Percentiles rank a stretch among this genome's conserved stretches.
Conservation (phyloP, 1,140 invertebrate species). For the Sinella curviseta region DNA sequence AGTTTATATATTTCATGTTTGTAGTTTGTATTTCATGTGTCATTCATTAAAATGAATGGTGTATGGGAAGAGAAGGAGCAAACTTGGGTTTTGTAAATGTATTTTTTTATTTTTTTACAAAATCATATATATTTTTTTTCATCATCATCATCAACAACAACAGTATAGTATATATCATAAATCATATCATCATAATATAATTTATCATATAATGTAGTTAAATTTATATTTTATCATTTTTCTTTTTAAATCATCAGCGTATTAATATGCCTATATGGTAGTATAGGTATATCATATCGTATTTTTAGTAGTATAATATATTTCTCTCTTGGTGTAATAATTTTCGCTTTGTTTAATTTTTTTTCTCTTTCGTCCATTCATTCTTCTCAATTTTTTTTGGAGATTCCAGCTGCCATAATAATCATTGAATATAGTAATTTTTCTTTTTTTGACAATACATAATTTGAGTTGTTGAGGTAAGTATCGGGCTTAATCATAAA, state of each 20-base stretch:
- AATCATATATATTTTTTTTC: background rate
- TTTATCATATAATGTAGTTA: too few species aligned
- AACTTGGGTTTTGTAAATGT: background rate
- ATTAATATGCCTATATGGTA: background rate
- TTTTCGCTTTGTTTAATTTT: slow-evolving; percentile 3
- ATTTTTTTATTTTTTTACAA: background rate
- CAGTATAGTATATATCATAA: background rate
- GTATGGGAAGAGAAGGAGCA: too few species aligned
- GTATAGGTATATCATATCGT: background rate
- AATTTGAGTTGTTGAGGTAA: slow-evolving; percentile 6
- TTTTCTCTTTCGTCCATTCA: background rate
- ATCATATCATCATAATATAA: too few species aligned
- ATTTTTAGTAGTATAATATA: background rate
- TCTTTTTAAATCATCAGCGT: background rate
- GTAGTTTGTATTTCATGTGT: too few species aligned
- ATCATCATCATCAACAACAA: background rate
- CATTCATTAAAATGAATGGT: too few species aligned
- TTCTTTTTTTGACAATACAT: background rate
- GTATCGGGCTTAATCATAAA: background rate
- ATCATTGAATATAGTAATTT: background rate
- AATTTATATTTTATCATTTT: background rate
- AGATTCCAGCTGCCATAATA: slow-evolving; percentile 24
- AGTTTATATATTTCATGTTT: too few species aligned
- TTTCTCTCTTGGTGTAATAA: background rate
- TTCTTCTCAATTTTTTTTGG: slow-evolving; percentile 21